Evolutionary conservation across 1,140 invertebrate genomes (phyloP).

Genomic region (Littorina saxatilis): DNA sequence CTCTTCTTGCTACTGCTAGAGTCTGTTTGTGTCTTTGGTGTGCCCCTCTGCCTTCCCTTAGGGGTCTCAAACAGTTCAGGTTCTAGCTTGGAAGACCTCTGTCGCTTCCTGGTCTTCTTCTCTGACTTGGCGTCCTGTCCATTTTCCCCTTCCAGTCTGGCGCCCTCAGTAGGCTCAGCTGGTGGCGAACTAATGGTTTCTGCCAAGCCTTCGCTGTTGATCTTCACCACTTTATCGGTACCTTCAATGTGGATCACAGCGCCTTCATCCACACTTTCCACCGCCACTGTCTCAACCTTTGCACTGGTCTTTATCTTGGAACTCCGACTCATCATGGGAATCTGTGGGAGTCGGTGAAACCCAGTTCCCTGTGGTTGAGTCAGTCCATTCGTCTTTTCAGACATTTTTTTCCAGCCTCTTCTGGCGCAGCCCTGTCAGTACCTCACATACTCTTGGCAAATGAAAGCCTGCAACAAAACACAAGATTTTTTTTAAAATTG

Average conservation of each 20-base stretch:
- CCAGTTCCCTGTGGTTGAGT: slow-evolving; percentile 29
- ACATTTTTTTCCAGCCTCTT: not conserved
- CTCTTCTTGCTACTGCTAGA: too few relatives aligned
- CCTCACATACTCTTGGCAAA: too few relatives aligned
- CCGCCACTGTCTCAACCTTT: slow-evolving; percentile 41
- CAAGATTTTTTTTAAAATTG: too few relatives aligned
- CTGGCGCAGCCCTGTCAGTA: not conserved
- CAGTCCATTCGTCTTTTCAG: slow-evolving; percentile 33
- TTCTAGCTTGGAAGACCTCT: slow-evolving; percentile 27
- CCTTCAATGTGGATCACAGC: slow-evolving; percentile 62
- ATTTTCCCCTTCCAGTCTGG: not conserved
- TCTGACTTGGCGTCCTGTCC: not conserved
- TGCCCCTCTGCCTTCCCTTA: not conserved
- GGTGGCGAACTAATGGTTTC: slow-evolving; percentile 39
- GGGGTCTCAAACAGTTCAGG: not conserved
- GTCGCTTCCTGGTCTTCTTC: slow-evolving; percentile 31
- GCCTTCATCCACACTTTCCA: slow-evolving; percentile 34
- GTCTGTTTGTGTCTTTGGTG: too few relatives aligned
- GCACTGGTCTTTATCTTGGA: slow-evolving; percentile 64
- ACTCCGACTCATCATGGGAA: slow-evolving; percentile 61
- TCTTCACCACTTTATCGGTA: slow-evolving; percentile 60
- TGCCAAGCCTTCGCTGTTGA: slow-evolving; percentile 49
- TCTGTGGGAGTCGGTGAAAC: slow-evolving; percentile 67
- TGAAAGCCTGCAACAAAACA: not conserved
- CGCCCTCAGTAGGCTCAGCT: not conserved